Percentiles rank a stretch among this genome's conserved stretches.
These are phyloP conservation scores for Pyrrhopygopsis socrates DNA, from an alignment of 2,888 invertebrate genomes.

Conservation along the genomic window DNA sequence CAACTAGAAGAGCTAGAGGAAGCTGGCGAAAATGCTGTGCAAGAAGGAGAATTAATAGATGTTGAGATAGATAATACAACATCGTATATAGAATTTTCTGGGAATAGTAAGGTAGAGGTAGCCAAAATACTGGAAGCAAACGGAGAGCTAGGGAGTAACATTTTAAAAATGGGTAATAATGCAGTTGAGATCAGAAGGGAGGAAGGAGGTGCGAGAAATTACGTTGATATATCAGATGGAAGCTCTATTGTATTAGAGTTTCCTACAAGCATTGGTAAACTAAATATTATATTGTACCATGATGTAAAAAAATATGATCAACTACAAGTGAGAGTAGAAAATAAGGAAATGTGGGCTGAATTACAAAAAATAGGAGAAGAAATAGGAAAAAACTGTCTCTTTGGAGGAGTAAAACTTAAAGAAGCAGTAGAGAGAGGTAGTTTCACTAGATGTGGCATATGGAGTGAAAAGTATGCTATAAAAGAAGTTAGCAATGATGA, in stretches of 20 bases:
- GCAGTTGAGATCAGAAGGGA: constrained; percentile 30
- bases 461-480: constrained; percentile 34
- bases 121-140: too few relatives aligned
- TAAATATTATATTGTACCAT: constrained; percentile 35
- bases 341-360: constrained; percentile 37
- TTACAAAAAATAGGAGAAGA: constrained; percentile 36
- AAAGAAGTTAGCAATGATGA: constrained; percentile 28
- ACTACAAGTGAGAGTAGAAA: constrained; percentile 29
- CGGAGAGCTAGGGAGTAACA: constrained; percentile 16
- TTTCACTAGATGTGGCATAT: constrained; percentile 41
- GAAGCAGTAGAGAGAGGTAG: constrained; percentile 35
- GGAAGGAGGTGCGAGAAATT: constrained; percentile 32
- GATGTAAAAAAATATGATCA: constrained; percentile 12
- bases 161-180: constrained; percentile 15
- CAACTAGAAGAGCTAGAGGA: too few relatives aligned
- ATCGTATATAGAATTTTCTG: too few relatives aligned
- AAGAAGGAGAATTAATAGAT: too few relatives aligned
- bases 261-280: constrained; percentile 33
- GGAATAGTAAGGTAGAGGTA: too few relatives aligned
- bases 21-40: too few relatives aligned
- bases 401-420: constrained; percentile 24
- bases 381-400: constrained; percentile 37
- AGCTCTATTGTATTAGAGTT: constrained; percentile 31
- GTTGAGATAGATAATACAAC: too few relatives aligned
- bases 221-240: constrained; percentile 28